phyloP scores from a whole-genome alignment of 2,888 invertebrate species.

The Conomelus anceps region DNA sequence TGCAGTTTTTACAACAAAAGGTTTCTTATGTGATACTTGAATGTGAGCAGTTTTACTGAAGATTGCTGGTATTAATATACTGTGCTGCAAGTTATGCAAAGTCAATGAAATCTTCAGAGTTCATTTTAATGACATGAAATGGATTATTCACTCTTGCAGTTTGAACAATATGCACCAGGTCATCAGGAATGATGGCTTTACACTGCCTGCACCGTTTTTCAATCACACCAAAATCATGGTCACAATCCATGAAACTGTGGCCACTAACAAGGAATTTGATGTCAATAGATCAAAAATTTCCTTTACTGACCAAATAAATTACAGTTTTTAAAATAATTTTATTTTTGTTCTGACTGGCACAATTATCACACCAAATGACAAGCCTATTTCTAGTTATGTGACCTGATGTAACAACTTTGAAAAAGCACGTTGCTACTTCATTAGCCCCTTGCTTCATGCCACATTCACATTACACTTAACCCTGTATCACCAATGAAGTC shows the following conservation, averaged over 20 bases:
- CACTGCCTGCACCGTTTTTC: constrained; percentile 25
- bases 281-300: constrained; percentile 23
- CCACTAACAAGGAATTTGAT: constrained; percentile 27
- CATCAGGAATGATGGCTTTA: constrained; percentile 17
- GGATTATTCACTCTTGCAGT: constrained; percentile 10
- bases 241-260: constrained; percentile 27
- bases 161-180: constrained; percentile 13
- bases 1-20: no score
- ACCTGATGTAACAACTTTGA: constrained; percentile 17
- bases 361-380: constrained; percentile 29
- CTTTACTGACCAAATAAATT: constrained; percentile 28
- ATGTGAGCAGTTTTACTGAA: no score
- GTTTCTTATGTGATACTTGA: no score
- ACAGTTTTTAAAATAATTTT: constrained; percentile 38
- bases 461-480: constrained; percentile 32
- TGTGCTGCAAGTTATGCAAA: background rate
- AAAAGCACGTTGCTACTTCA: constrained; percentile 30
- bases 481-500: constrained; percentile 29
- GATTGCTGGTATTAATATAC: no score
- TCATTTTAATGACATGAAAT: constrained; percentile 6
- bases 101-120: background rate
- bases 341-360: constrained; percentile 33
- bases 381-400: constrained; percentile 13
- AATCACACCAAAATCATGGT: constrained; percentile 26
- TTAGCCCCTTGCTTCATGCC: constrained; percentile 34